A percentile compares a stretch with the other conserved stretches of the same genome.
phyloP scores from a whole-genome alignment of 2,797 vertebrate genomes.

The Onychomys torridus region DNA sequence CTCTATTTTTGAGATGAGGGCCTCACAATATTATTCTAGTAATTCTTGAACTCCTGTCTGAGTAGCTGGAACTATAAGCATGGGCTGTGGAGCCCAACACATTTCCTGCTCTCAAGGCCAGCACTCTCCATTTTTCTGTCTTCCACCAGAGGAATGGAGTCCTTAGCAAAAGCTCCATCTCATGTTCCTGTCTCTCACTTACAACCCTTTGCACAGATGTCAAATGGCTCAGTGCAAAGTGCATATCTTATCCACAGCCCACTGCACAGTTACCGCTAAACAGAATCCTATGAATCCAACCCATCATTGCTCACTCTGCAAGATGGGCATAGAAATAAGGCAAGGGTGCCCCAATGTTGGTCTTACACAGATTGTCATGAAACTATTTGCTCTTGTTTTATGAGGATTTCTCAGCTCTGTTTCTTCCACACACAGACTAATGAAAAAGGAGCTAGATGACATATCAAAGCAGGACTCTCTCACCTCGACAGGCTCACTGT shows the following conservation, averaged over 20 bases:
- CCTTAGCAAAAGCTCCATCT: background rate
- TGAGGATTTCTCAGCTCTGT: background rate
- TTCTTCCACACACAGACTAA: background rate
- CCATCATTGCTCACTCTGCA: background rate
- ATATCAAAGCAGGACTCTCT: background rate
- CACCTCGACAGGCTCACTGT: background rate
- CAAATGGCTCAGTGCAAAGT: background rate
- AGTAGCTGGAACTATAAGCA: background rate
- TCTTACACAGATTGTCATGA: background rate
- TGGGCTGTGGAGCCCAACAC: background rate
- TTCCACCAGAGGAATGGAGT: background rate
- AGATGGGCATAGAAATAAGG: background rate
- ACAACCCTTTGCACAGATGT: background rate
- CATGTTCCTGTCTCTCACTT: background rate
- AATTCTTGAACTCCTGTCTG: background rate
- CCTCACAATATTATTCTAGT: background rate
- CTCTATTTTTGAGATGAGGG: background rate
- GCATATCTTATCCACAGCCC: fast-evolving
- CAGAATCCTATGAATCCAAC: background rate
- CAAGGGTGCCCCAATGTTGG: background rate
- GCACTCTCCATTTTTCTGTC: background rate
- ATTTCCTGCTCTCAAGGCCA: background rate
- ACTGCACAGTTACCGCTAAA: background rate
- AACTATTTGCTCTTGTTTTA: background rate
- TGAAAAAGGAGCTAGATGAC: background rate